phyloP scores from a whole-genome alignment of 2,888 invertebrate genomes.

The Coenonympha arcania region DNA sequence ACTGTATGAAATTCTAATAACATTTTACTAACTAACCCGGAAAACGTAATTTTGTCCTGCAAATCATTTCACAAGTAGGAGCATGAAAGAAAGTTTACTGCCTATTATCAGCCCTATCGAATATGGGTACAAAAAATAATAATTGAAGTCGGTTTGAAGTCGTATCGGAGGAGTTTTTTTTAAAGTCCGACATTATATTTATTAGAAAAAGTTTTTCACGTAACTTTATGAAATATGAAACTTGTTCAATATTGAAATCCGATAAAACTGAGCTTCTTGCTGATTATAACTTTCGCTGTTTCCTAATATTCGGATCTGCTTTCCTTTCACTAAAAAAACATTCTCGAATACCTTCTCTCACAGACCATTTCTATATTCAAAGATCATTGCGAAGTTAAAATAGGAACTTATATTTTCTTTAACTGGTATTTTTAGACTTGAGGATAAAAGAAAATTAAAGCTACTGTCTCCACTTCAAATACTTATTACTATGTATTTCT shows the following conservation, averaged over 20 bases:
- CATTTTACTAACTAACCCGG: no score
- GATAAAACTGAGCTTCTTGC: neutral
- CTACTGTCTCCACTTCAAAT: neutral
- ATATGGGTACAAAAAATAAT: no score
- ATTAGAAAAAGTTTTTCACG: no score
- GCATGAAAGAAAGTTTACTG: no score
- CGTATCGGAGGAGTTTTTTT: no score
- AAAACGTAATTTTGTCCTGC: no score
- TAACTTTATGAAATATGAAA: neutral
- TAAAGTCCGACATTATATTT: no score
- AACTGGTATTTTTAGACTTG: neutral
- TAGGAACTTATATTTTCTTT: neutral
- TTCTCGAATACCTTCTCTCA: neutral
- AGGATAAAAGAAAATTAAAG: neutral
- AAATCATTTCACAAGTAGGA: no score
- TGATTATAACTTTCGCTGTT: conserved; percentile 6
- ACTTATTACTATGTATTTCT: no score
- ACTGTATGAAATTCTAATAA: no score
- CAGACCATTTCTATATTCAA: neutral
- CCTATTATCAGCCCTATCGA: no score
- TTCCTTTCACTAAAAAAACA: neutral
- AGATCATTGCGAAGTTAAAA: neutral
- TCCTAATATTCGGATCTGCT: neutral
- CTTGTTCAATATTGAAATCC: neutral
- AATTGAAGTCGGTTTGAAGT: no score